These are phyloP conservation scores for Gymnorhina tibicen DNA, from an alignment of 2,113 vertebrate genomes.

Conservation along the genomic window DNA sequence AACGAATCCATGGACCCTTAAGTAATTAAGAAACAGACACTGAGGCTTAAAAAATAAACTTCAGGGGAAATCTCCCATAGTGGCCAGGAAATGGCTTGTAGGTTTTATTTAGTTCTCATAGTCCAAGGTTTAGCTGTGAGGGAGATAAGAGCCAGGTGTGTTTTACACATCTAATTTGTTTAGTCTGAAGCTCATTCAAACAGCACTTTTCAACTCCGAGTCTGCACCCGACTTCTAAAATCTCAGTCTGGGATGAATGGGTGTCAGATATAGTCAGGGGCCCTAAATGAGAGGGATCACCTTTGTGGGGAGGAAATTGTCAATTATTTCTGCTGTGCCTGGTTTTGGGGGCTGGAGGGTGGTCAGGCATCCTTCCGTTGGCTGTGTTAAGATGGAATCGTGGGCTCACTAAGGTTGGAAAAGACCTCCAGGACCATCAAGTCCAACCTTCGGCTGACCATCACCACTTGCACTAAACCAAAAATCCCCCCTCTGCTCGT, in stretches of 20 bases:
- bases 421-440: neutral
- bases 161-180: constrained; percentile 82
- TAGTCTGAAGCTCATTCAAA: constrained; percentile 80
- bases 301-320: neutral
- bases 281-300: neutral
- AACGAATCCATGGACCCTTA: constrained; percentile 51
- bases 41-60: constrained; percentile 74
- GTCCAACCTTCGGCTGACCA: neutral
- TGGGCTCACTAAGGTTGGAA: neutral
- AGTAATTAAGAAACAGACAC: constrained; percentile 66
- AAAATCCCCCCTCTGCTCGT: accelerated
- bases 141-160: constrained; percentile 88
- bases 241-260: neutral
- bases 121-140: constrained; percentile 63
- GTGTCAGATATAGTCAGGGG: neutral
- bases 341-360: neutral
- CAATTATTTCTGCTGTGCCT: neutral
- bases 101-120: constrained; percentile 69
- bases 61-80: constrained; percentile 48
- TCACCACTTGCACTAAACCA: neutral
- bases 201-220: constrained; percentile 15
- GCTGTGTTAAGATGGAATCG: neutral
- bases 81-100: constrained; percentile 62
- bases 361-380: neutral
- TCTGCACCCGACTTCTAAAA: neutral